These are phyloP conservation scores for Formica aserva DNA, from an alignment of 2,888 invertebrate species.

Conservation along the genomic window DNA sequence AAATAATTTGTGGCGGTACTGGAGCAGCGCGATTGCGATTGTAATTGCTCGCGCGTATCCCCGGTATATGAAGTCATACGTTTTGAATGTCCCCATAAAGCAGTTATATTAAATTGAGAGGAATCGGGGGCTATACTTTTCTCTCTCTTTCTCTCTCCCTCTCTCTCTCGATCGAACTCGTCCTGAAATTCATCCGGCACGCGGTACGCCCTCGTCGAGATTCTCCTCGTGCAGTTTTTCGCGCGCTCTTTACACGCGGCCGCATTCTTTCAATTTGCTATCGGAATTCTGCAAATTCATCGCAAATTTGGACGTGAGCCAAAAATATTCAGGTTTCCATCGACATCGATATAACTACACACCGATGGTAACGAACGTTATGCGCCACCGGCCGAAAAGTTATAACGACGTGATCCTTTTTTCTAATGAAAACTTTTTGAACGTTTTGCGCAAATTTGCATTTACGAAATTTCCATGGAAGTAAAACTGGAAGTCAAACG, in stretches of 20 bases:
- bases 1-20: slow-evolving; percentile 61
- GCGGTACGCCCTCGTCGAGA: neutral
- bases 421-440: slow-evolving; percentile 28
- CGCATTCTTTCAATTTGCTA: slow-evolving; percentile 39
- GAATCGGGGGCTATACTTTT: slow-evolving; percentile 4
- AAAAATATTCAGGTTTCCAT: slow-evolving; percentile 17
- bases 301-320: slow-evolving; percentile 17
- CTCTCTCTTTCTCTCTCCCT: neutral
- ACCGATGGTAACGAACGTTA: slow-evolving; percentile 19
- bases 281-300: slow-evolving; percentile 16
- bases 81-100: slow-evolving; percentile 53
- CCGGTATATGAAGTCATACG: slow-evolving; percentile 48
- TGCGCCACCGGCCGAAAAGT: slow-evolving; percentile 10
- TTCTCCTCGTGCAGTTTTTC: slow-evolving; percentile 22
- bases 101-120: slow-evolving; percentile 64
- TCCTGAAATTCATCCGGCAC: slow-evolving; percentile 7
- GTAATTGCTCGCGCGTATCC: slow-evolving; percentile 63
- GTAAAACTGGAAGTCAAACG: slow-evolving; percentile 1
- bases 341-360: slow-evolving; percentile 18
- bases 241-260: slow-evolving; percentile 9
- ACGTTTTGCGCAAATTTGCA: neutral
- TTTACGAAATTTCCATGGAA: slow-evolving; percentile 6
- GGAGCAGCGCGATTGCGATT: slow-evolving; percentile 51
- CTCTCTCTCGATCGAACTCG: neutral
- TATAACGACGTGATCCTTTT: slow-evolving; percentile 26